phyloP scores from a whole-genome alignment of 1,140 invertebrate species.

The Platorchestia sp. region DNA sequence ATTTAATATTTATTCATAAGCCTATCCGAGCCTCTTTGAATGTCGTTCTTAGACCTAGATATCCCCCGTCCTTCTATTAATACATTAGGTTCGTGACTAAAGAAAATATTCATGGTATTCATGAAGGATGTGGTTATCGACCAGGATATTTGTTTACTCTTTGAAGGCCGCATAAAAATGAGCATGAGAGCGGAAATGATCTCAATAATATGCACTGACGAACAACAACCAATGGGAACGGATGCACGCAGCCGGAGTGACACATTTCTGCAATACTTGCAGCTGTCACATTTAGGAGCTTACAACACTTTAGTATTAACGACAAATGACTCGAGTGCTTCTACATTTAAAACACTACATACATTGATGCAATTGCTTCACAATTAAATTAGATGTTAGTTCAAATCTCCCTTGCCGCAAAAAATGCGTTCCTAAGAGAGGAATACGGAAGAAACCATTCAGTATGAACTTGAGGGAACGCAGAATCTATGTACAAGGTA shows the following conservation, averaged over 20 bases:
- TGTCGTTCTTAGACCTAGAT: neutral
- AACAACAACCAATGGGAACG: neutral
- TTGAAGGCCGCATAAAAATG: neutral
- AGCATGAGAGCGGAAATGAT: neutral
- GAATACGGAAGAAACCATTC: no score
- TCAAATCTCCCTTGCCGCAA: no score
- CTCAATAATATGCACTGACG: neutral
- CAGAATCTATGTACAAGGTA: no score
- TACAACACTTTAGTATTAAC: no score
- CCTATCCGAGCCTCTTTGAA: neutral
- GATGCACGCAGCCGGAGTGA: neutral
- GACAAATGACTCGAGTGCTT: no score
- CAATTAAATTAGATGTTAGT: no score
- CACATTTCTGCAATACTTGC: neutral
- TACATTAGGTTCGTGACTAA: neutral
- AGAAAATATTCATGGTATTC: neutral
- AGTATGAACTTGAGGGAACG: no score
- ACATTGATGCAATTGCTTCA: no score
- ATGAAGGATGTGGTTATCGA: neutral
- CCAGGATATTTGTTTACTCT: conserved; percentile 8
- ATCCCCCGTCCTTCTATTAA: neutral
- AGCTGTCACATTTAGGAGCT: neutral
- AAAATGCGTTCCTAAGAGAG: no score
- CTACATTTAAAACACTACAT: no score
- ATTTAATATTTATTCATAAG: neutral